Evolutionary conservation across 2,113 vertebrate species (phyloP), one percentile per base, ranked within the genome.

Genomic region (Papio anubis): DNA sequence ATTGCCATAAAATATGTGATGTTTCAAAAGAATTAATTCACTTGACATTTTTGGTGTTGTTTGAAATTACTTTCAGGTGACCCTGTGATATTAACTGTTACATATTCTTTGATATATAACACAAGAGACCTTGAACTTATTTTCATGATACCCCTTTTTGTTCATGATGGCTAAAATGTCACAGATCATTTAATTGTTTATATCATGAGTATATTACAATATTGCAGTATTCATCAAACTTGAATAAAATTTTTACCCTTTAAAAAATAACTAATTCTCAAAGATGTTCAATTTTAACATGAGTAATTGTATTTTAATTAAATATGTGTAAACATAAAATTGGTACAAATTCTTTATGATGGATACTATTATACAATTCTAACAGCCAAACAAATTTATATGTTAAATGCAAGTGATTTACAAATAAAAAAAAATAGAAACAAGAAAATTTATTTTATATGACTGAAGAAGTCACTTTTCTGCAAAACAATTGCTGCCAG

Each of bases 361-460:
- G 17, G 87, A 61, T 3, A 12, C 3, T 91, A 50, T 52, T 11
- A 68, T 79, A n/a, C 7, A 61, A 73, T 3, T 82, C 12, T 57
- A 66, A 96, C 94, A 79, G n/a, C 12, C 30, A 86, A 78, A 86
- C 3, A 48, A 38, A 43, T 83, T 75, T 78, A 30, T 78, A 82
- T 21, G 6, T 78, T 52, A 66, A 59, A 57, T 75, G 25, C 3
- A 89, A 93, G 7, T 76, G 2, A 86, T 88, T 88, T 59, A 52
- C 1, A 92, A 88, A 92, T 61, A 2, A 66, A 97, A 94, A 93
- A 84, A 93, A 84, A 12, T 30, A 35, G 45, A 94, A 94, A 79
- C 50, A 40, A 52, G 12, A 64, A 66, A 1, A 93, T 91, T 68
- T 89, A 75, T 76, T 90, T 91, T 8, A 72, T 6, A 45, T 72